phyloP scores from a whole-genome alignment of 2,113 vertebrate species.

The Dissostichus mawsoni region DNA sequence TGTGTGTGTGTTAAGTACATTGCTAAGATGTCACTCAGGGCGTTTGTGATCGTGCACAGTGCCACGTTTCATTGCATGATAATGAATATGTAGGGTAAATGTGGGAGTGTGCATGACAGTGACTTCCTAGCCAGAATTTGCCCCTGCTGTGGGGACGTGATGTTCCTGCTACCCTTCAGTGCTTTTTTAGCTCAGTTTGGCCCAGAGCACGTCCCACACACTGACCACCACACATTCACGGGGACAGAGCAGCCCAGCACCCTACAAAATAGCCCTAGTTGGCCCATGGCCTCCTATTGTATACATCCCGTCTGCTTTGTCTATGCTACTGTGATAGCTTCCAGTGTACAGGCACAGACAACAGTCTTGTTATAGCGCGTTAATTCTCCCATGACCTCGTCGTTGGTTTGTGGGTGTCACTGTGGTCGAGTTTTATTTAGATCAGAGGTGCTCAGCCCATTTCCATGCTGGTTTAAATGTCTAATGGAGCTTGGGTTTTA shows the following conservation, averaged over 20 bases:
- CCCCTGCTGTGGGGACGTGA: conserved; percentile 60
- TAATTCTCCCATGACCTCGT: conserved; percentile 78
- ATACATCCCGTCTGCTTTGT: conserved; percentile 80
- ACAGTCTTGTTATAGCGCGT: conserved; percentile 70
- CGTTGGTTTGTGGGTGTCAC: conserved; percentile 62
- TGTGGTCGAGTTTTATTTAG: conserved; percentile 60
- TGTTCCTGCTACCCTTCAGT: conserved; percentile 67
- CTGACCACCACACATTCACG: conserved; percentile 61
- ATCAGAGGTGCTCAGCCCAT: conserved; percentile 42
- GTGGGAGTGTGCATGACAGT: conserved; percentile 47
- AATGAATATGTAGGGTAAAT: conserved; percentile 52
- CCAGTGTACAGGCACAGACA: conserved; percentile 78
- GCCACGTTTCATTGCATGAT: conserved; percentile 37
- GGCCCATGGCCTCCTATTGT: conserved; percentile 75
- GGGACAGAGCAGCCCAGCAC: conserved; percentile 49
- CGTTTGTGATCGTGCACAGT: not conserved
- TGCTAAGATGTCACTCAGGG: not conserved
- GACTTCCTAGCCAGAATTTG: conserved; percentile 51
- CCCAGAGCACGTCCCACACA: conserved; percentile 56
- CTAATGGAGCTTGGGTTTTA: conserved; percentile 1
- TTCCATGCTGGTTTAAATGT: conserved; percentile 43
- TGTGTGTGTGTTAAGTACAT: not conserved
- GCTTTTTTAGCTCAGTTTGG: conserved; percentile 59
- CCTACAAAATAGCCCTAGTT: conserved; percentile 57
- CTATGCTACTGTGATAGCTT: conserved; percentile 77